A percentile compares a stretch with the other conserved stretches of the same genome.
These are phyloP conservation scores for Beris chalybata DNA, from an alignment of 2,888 invertebrate species.

Conservation along the genomic window DNA sequence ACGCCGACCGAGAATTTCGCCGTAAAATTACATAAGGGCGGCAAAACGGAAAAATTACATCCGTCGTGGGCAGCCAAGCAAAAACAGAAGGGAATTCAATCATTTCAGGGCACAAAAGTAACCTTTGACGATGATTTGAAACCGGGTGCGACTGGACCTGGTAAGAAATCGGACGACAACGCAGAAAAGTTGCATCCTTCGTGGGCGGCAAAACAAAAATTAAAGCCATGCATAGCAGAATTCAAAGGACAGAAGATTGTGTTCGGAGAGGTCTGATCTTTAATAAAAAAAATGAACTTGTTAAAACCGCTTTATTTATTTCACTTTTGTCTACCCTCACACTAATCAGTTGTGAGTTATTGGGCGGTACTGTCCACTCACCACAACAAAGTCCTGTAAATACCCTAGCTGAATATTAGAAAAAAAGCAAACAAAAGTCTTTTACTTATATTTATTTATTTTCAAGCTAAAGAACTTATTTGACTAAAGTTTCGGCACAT, in stretches of 20 bases:
- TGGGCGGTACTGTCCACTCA: background rate
- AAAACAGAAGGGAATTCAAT: constrained; percentile 36
- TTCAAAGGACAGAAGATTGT: constrained; percentile 50
- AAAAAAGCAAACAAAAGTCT: background rate
- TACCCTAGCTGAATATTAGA: background rate
- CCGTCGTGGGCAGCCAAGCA: constrained; percentile 42
- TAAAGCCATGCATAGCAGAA: constrained; percentile 46
- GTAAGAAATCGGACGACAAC: constrained; percentile 22
- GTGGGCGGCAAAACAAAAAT: constrained; percentile 51
- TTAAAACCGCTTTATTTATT: constrained; percentile 32
- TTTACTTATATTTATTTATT: constrained; percentile 37
- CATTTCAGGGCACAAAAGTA: constrained; percentile 40
- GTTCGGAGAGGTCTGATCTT: constrained; percentile 42
- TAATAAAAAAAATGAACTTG: background rate
- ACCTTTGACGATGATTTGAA: constrained; percentile 37
- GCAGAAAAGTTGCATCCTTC: constrained; percentile 48
- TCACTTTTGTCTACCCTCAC: background rate
- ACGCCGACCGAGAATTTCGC: too few relatives aligned
- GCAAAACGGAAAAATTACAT: constrained; percentile 33
- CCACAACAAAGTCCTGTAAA: background rate
- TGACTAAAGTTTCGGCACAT: constrained; percentile 54
- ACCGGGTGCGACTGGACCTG: background rate
- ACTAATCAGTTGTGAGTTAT: background rate
- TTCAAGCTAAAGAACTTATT: constrained; percentile 37
- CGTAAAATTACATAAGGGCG: background rate